phyloP scores from a whole-genome alignment of 2,797 vertebrate species.

The Hybognathus amarus region DNA sequence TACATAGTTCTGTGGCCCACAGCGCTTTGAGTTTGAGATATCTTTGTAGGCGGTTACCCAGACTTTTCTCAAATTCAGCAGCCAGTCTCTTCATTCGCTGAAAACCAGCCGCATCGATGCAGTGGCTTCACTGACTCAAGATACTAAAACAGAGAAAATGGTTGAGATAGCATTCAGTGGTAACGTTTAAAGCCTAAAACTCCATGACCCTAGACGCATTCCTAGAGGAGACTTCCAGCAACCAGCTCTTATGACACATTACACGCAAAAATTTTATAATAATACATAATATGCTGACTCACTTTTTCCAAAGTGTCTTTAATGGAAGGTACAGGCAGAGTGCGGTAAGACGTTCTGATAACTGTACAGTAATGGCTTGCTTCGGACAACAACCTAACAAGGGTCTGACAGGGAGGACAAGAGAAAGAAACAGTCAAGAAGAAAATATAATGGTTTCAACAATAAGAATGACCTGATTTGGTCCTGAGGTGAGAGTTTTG shows the following conservation, averaged over 20 bases:
- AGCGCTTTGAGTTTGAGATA: constrained; percentile 87
- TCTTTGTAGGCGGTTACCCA: constrained; percentile 83
- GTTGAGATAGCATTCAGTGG: not conserved
- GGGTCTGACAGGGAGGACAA: constrained; percentile 67
- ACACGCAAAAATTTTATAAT: constrained; percentile 1
- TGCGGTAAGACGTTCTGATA: constrained; percentile 87
- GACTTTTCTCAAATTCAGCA: constrained; percentile 78
- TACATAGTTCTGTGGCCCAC: constrained; percentile 89
- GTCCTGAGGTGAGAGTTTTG: not conserved
- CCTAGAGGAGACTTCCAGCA: not conserved
- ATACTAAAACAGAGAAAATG: constrained; percentile 71
- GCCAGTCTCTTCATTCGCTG: constrained; percentile 73
- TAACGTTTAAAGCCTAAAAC: not conserved
- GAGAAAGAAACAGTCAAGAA: not conserved
- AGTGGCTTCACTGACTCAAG: constrained; percentile 83
- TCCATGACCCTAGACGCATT: not conserved
- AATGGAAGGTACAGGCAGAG: constrained; percentile 82
- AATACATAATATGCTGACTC: constrained; percentile 50
- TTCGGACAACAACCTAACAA: constrained; percentile 82
- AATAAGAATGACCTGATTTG: not conserved
- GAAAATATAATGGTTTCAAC: not conserved
- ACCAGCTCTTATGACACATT: constrained; percentile 4
- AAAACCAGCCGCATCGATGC: constrained; percentile 73
- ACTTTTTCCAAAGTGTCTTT: constrained; percentile 84
- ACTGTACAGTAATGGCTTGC: constrained; percentile 86